Conservation (phyloP, 2,113 vertebrate genomes). For the Holacanthus passer region DNA sequence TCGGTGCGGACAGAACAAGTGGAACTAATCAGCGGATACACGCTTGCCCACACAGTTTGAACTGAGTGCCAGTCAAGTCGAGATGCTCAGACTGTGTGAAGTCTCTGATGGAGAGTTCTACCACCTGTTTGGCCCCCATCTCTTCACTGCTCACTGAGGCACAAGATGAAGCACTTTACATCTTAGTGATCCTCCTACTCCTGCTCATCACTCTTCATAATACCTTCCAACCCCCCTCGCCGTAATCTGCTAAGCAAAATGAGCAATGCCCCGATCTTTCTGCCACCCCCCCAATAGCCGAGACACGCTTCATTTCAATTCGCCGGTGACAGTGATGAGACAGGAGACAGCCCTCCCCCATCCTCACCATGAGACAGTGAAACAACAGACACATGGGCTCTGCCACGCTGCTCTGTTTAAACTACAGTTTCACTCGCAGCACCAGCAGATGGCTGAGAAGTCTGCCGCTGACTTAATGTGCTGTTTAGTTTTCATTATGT, state of each 20-base stretch:
- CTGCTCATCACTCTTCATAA: slow-evolving; percentile 78
- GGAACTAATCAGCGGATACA: slow-evolving; percentile 57
- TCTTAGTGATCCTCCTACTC: slow-evolving; percentile 73
- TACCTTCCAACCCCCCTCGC: slow-evolving; percentile 45
- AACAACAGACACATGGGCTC: slow-evolving; percentile 47
- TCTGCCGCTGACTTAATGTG: slow-evolving; percentile 61
- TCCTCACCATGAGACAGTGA: slow-evolving; percentile 33
- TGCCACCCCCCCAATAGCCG: slow-evolving; percentile 48
- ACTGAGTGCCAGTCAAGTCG: slow-evolving; percentile 49
- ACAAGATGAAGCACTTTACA: slow-evolving; percentile 76
- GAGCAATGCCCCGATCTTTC: slow-evolving; percentile 59
- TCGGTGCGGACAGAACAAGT: slow-evolving; percentile 40
- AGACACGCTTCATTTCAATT: slow-evolving; percentile 74
- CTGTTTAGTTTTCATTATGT: slow-evolving; percentile 71
- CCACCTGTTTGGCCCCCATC: slow-evolving; percentile 75
- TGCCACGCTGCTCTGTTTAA: slow-evolving; percentile 50
- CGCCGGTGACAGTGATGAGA: slow-evolving; percentile 72
- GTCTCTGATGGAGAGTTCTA: slow-evolving; percentile 68
- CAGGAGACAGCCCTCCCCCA: slow-evolving; percentile 58
- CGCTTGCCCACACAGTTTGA: slow-evolving; percentile 63
- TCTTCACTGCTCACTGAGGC: slow-evolving; percentile 75
- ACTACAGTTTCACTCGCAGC: slow-evolving; percentile 47
- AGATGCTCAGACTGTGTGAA: slow-evolving; percentile 64
- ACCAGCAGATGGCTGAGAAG: slow-evolving; percentile 66
- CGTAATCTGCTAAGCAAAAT: slow-evolving; percentile 75